These are phyloP conservation scores for Drosophila anomalata DNA, from an alignment of 2,888 invertebrate species.

Conservation along the genomic window DNA sequence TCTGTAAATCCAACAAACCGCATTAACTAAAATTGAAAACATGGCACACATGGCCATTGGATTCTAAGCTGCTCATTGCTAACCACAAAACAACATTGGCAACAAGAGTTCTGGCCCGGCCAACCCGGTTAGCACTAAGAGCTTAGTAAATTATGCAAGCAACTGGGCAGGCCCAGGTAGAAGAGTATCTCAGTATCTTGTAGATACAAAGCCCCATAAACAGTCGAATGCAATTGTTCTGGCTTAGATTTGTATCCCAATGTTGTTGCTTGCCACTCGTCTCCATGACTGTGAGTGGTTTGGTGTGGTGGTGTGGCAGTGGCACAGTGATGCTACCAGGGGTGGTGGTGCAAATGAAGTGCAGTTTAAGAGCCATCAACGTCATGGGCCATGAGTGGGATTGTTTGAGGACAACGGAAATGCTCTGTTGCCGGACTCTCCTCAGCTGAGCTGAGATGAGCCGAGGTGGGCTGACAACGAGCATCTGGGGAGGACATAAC, in stretches of 20 bases:
- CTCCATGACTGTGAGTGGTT: conserved; percentile 6
- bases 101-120: conserved; percentile 33
- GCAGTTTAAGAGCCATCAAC: conserved; percentile 63
- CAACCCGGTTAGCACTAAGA: conserved; percentile 17
- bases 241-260: conserved; percentile 54
- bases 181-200: conserved; percentile 48
- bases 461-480: conserved; percentile 35
- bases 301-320: neutral
- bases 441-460: conserved; percentile 14
- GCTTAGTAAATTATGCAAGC: conserved; percentile 47
- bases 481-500: conserved; percentile 60
- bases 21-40: conserved; percentile 16
- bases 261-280: conserved; percentile 26
- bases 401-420: conserved; percentile 24
- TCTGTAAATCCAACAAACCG: neutral
- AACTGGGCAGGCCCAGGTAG: conserved; percentile 32
- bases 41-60: conserved; percentile 2
- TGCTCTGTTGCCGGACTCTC: neutral
- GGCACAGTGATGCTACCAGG: neutral
- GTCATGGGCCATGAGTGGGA: conserved; percentile 63
- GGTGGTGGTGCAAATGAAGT: conserved; percentile 56
- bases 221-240: conserved; percentile 37
- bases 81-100: conserved; percentile 45
- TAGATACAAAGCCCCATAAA: conserved; percentile 30
- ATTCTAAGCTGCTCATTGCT: conserved; percentile 3